Percentiles rank a stretch among this genome's conserved stretches.
These are phyloP conservation scores for Cinara cedri DNA, from an alignment of 2,888 invertebrate species.

Conservation along the genomic window DNA sequence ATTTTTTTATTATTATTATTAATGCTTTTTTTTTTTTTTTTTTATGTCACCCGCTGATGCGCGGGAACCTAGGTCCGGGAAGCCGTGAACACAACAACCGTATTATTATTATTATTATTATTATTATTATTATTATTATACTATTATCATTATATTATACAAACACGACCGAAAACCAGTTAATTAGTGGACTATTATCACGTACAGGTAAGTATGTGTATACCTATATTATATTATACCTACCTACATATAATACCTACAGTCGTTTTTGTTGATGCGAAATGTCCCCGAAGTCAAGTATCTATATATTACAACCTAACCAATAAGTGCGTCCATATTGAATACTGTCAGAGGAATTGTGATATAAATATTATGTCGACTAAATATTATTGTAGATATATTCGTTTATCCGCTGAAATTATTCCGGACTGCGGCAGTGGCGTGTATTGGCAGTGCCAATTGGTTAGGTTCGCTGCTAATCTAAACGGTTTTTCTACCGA, in stretches of 20 bases:
- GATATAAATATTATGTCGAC: no score
- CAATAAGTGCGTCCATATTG: no score
- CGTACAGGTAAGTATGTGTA: background rate
- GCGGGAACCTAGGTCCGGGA: constrained; percentile 49
- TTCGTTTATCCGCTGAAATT: no score
- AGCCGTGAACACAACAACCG: constrained; percentile 41
- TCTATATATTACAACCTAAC: background rate
- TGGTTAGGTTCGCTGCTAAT: no score
- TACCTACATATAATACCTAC: no score
- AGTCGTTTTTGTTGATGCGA: constrained; percentile 17
- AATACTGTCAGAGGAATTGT: no score
- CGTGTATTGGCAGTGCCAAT: no score
- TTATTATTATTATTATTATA: no score
- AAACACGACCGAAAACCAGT: constrained; percentile 25
- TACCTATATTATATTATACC: no score
- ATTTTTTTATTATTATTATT: constrained; percentile 33
- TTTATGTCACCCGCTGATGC: constrained; percentile 42
- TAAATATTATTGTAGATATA: no score
- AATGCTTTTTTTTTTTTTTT: constrained; percentile 25
- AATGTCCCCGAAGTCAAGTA: constrained; percentile 32
- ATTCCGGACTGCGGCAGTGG: no score
- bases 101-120: constrained; percentile 1
- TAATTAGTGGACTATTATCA: constrained; percentile 35
- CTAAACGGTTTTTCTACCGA: no score
- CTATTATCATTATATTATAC: background rate